Base-by-base conservation (phyloP, 2,797 vertebrate genomes). In the Knipowitschia caucasica region DNA sequence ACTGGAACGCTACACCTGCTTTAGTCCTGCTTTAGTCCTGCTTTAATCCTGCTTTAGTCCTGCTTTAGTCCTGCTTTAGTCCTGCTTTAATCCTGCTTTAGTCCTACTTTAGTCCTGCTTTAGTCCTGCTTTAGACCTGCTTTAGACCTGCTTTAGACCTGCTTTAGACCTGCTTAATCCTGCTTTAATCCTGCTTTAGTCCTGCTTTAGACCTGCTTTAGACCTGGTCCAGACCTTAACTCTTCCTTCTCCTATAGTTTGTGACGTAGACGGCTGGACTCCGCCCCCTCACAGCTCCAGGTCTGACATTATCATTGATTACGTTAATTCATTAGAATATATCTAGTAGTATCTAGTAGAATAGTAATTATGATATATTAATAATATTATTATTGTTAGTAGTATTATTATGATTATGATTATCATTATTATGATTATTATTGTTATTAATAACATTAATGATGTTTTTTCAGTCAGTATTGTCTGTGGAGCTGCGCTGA, bases 401-500 rank as follows among this genome's bases (percentile, higher is more conserved):
- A 2, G 1, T 2, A 24, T 24, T 21, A 23, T 5, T 24, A 12
- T 23, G 21, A 2, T 3, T 40, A 21, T 21, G 3, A 33, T 14
- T 33, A 12, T 11, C 11, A 11, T 21, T 21, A 21, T 20, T 9
- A 15, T 45, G 9, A 2, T n/a, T n/a, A n/a, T n/a, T n/a, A n/a
- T n/a, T n/a, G n/a, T n/a, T n/a, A n/a, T n/a, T n/a, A n/a, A n/a
- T n/a, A 45, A 26, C 15, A 4, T 15, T 17, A n/a, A n/a, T 27
- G 14, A 7, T 56, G 6, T 68, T 2, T 73, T 36, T 81, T 38
- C 85, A 98, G 95, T 82, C 93, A 94, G 77, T 94, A 92, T 42
- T 95, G 92, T 77, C 88, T 96, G 59, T 97, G 95, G 95, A 91
- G 92, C 66, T 93, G 90, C 56, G 72, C 84, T 2, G 84, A 90